Percentiles rank a stretch among this genome's conserved stretches.
Evolutionary conservation across 1,140 invertebrate species (phyloP).

Genomic region (Sinonovacula constricta): DNA sequence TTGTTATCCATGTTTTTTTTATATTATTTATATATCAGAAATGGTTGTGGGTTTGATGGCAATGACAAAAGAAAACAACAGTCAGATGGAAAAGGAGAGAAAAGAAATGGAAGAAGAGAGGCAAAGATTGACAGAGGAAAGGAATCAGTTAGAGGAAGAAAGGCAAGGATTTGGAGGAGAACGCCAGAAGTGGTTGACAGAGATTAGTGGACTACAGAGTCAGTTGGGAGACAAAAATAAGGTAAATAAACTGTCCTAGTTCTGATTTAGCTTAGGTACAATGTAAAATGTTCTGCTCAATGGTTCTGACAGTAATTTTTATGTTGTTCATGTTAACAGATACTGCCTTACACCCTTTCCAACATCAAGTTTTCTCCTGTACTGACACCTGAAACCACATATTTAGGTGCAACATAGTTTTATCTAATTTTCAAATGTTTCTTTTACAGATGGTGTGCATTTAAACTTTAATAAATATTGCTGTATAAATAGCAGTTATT

Average conservation of each 20-base stretch:
- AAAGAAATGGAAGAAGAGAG: constrained; percentile 42
- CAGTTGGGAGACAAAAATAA: constrained; percentile 15
- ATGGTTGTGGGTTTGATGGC: constrained; percentile 36
- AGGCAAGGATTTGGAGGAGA: constrained; percentile 29
- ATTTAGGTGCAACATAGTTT: no score
- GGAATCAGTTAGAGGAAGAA: constrained; percentile 38
- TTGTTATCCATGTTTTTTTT: neutral
- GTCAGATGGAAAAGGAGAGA: constrained; percentile 46
- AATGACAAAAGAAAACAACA: constrained; percentile 30
- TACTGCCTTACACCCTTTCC: no score
- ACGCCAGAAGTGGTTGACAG: constrained; percentile 36
- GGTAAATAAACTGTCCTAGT: constrained; percentile 23
- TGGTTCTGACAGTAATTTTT: no score
- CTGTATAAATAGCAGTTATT: no score
- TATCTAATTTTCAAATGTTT: no score
- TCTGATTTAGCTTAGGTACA: no score
- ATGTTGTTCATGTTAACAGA: no score
- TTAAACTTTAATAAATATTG: no score
- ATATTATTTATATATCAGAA: neutral
- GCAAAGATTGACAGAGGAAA: constrained; percentile 22
- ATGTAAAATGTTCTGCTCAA: no score
- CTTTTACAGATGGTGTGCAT: no score
- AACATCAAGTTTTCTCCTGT: no score
- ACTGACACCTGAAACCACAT: no score
- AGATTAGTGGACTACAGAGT: constrained; percentile 38